These are phyloP conservation scores for Bombus sibiricus DNA, from an alignment of 1,140 invertebrate species.

Conservation along the genomic window DNA sequence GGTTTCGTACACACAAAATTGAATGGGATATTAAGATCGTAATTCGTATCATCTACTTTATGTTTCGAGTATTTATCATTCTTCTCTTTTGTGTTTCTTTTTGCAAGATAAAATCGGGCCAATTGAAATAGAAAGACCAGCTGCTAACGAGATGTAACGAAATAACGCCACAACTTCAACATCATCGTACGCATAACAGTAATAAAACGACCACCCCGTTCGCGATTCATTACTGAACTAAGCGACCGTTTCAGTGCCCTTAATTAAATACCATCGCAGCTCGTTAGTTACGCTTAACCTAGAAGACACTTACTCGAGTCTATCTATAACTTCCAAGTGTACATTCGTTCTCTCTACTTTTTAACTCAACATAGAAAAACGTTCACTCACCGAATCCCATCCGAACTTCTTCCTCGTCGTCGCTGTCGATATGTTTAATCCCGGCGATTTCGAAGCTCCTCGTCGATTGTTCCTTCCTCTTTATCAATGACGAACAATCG, in stretches of 20 bases:
- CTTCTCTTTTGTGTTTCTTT: too few relatives aligned
- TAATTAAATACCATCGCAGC: background rate
- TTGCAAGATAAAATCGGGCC: background rate
- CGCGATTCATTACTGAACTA: background rate
- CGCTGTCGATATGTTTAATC: slow-evolving; percentile 89
- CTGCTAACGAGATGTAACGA: background rate
- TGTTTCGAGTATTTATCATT: too few relatives aligned
- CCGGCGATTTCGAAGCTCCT: slow-evolving; percentile 86
- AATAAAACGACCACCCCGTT: background rate
- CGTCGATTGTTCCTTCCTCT: slow-evolving; percentile 73
- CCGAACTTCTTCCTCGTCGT: slow-evolving; percentile 86
- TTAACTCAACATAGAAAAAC: background rate
- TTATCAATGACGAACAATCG: slow-evolving; percentile 57
- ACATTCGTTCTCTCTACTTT: background rate
- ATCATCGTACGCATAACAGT: background rate
- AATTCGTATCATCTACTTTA: background rate
- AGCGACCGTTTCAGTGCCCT: background rate
- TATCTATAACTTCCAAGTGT: background rate
- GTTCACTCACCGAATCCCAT: slow-evolving; percentile 80
- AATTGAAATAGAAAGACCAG: background rate
- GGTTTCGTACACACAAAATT: background rate
- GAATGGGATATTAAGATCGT: slow-evolving; percentile 10
- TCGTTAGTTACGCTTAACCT: background rate
- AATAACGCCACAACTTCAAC: background rate
- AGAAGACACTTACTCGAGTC: background rate